Evolutionary conservation across 2,888 invertebrate species (phyloP).

Genomic region (Cactoblastis cactorum): DNA sequence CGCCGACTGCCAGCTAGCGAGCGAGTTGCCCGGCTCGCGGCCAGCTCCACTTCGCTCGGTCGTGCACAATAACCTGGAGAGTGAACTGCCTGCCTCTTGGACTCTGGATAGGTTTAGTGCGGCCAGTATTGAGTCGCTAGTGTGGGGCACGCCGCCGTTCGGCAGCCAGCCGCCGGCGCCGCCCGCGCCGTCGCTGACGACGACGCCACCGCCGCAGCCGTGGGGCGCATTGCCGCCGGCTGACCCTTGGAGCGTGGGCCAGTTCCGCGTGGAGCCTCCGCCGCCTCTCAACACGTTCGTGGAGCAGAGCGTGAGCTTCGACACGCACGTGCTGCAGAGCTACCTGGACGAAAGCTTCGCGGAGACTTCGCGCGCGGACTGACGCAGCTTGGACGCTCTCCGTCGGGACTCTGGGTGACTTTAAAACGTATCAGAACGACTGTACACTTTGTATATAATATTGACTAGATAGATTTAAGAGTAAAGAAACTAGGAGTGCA

Average conservation of each 20-base stretch:
- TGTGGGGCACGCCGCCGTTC: slow-evolving; percentile 30
- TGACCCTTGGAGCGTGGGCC: slow-evolving; percentile 65
- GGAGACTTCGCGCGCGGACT: slow-evolving; percentile 66
- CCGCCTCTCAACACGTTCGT: slow-evolving; percentile 60
- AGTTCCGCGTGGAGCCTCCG: slow-evolving; percentile 65
- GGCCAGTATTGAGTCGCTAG: slow-evolving; percentile 14
- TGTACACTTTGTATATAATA: slow-evolving; percentile 72
- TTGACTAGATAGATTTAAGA: slow-evolving; percentile 66
- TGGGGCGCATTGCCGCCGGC: slow-evolving; percentile 54
- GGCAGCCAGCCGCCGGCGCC: slow-evolving; percentile 34
- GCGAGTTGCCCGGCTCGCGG: too few species aligned
- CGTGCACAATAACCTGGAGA: slow-evolving; percentile 38
- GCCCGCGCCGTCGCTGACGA: slow-evolving; percentile 38
- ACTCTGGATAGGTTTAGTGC: slow-evolving; percentile 41
- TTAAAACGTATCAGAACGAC: slow-evolving; percentile 53
- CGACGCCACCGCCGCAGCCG: slow-evolving; percentile 55
- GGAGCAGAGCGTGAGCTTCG: slow-evolving; percentile 62
- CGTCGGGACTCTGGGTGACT: slow-evolving; percentile 13
- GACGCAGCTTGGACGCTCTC: slow-evolving; percentile 34
- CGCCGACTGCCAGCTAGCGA: slow-evolving; percentile 60
- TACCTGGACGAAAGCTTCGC: slow-evolving; percentile 62
- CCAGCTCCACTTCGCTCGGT: too few species aligned
- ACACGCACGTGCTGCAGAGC: slow-evolving; percentile 51
- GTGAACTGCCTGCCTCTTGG: slow-evolving; percentile 54
- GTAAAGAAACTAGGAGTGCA: slow-evolving; percentile 69